Base-by-base conservation (phyloP, 1,140 invertebrate genomes). In the Pygmarrhopalites habei region DNA sequence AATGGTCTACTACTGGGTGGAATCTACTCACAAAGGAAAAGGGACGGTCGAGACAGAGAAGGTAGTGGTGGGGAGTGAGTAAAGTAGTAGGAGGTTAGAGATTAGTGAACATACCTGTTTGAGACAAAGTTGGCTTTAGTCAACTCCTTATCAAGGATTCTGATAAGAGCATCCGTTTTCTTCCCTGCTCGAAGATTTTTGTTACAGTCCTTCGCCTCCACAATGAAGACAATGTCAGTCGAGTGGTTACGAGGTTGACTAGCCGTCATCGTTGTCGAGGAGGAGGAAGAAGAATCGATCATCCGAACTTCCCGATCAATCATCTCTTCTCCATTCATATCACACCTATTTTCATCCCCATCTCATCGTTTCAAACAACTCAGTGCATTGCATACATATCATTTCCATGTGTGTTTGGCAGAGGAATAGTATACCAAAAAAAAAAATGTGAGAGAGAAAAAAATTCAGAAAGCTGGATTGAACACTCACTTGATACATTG, bases 131-230 rank as follows among this genome's bases (percentile, higher is more conserved):
- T 79, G 21, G 77, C 77, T 1, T 81, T 81, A 17, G 75, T 76
- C 2, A 91, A 74, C 68, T 90, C 86, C 64, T 83, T 85, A 52
- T 83, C 81, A 32, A 91, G 72, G 21, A 81, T 80, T 30, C 78
- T 77, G 0, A 89, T 72, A 2, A 92, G 76, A 1, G 79, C 75
- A 57, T 87, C 83, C 29, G 90, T 81, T 62, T 83, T 86, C 67
- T 82, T 83, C 59, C 80, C 79, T 28, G 76, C 76, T 30, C 78
- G 80, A 1, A 86, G 74, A 64, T 86, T 82, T 41, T 77, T 77
- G 76, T 93, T 93, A 73, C 91, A 95, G 2, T 77, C 74, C 70
- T 89, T 89, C 2, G 89, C 88, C 74, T 95, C 92, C 0, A 95
- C 81, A 46, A 95, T 84, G 72, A 95, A 90, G 29, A 95, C 87